phyloP scores from a whole-genome alignment of 1,140 invertebrate genomes.

The Heliothis virescens region DNA sequence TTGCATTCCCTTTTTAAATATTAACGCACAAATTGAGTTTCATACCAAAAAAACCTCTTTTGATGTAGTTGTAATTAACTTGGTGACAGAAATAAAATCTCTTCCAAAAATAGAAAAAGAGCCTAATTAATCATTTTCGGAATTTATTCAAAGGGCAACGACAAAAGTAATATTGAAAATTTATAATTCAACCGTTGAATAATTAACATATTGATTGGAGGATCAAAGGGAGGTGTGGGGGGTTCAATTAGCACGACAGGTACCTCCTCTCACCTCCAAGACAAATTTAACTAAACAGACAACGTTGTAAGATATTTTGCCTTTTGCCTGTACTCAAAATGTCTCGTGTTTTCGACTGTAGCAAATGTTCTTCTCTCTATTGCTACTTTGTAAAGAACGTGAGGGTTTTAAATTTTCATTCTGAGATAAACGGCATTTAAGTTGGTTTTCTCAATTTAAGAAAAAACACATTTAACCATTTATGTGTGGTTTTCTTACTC shows the following conservation, averaged over 20 bases:
- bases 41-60: too few species aligned
- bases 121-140: too few species aligned
- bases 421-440: too few species aligned
- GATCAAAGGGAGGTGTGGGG: background rate
- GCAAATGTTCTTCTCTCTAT: too few species aligned
- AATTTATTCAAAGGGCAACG: background rate
- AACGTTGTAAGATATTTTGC: background rate
- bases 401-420: too few species aligned
- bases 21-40: too few species aligned
- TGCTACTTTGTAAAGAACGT: too few species aligned
- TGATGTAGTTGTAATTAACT: background rate
- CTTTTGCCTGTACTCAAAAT: too few species aligned
- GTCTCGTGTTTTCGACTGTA: background rate
- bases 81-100: background rate
- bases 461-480: too few species aligned
- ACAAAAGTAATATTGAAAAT: background rate
- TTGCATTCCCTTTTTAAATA: too few species aligned
- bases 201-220: slow-evolving; percentile 37
- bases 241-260: slow-evolving; percentile 19
- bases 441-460: too few species aligned
- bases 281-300: slow-evolving; percentile 17
- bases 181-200: slow-evolving; percentile 26
- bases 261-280: background rate
- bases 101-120: background rate
- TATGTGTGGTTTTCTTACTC: too few species aligned